Conservation (phyloP, 2,113 vertebrate species). For the Anolis carolinensis region DNA sequence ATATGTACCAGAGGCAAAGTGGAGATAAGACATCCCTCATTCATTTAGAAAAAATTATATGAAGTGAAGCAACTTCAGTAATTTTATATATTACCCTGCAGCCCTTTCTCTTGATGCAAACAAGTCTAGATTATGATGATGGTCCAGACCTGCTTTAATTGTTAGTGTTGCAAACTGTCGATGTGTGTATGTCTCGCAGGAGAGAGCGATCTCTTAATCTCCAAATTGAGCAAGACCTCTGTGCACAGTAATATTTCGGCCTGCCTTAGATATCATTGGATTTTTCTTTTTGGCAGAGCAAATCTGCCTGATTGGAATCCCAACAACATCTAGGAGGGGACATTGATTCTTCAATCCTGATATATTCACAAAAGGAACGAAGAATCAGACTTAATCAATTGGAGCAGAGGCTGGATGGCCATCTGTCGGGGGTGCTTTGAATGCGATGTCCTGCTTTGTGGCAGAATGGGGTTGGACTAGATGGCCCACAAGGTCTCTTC, state of each 20-base stretch:
- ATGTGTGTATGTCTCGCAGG: background rate
- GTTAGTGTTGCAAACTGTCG: background rate
- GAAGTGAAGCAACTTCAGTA: background rate
- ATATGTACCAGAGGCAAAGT: background rate
- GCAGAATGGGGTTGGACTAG: no score
- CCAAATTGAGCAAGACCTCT: no score
- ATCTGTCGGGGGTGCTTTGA: no score
- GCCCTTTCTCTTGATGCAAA: background rate
- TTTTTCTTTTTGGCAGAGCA: background rate
- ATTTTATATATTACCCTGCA: no score
- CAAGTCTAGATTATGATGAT: background rate
- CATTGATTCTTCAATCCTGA: background rate
- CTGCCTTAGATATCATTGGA: background rate
- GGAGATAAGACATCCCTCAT: background rate
- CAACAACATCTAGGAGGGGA: background rate
- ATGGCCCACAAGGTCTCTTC: no score
- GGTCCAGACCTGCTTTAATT: background rate
- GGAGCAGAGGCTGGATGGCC: no score
- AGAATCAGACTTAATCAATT: no score
- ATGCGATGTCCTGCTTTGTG: no score
- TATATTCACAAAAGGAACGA: no score
- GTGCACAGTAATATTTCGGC: background rate
- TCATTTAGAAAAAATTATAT: background rate
- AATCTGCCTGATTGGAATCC: background rate
- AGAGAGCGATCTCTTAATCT: background rate